Base-by-base conservation (phyloP, 2,797 vertebrate species). In the Poliocrania exsul region DNA sequence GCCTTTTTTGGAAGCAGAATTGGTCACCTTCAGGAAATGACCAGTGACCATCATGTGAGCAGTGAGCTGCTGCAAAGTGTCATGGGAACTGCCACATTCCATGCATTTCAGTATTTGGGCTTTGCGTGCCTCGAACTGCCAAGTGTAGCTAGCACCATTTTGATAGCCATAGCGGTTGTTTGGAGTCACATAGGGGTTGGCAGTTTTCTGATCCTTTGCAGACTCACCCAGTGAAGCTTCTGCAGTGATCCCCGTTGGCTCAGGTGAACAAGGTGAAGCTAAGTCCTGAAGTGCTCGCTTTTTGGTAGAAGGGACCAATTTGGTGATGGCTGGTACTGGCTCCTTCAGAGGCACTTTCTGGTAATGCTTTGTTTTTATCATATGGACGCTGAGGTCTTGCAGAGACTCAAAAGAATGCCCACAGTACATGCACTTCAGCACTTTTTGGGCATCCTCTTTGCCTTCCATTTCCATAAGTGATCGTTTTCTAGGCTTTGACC, bases 331-430 rank as follows among this genome's bases (percentile, higher is more conserved):
- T 90, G 99, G 99, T 98, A 99, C 99, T 65, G 99, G 99, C 97
- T 99, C 99, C 98, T 99, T 99, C 95, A 99, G 99, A 99, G 99
- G 99, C 99, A 99, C 99, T 99, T 99, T 99, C 98, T 99, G 99
- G 99, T 99, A 99, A 98, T 99, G 99, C 98, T 99, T 99, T 86
- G 99, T 99, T 99, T 99, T 99, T 96, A 99, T 99, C 99, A 99
- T 99, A 97, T 99, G 99, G 90, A 99, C 99, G 3, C 99, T 99
- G 66, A 99, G 98, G 97, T 99, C 99, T 97, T 99, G 99, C 97
- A 99, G 95, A 75, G 99, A 99, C 96, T 99, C 99, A 33, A 99
- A 99, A 0, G 99, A 99, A 97, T 99, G 99, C 58, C 99, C 99
- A 38, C 99, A 99, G 96, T 99, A 99, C 99, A 99, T 99, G 97